These are phyloP conservation scores for Apolygus lucorum DNA, from an alignment of 1,140 invertebrate genomes.

Conservation along the genomic window DNA sequence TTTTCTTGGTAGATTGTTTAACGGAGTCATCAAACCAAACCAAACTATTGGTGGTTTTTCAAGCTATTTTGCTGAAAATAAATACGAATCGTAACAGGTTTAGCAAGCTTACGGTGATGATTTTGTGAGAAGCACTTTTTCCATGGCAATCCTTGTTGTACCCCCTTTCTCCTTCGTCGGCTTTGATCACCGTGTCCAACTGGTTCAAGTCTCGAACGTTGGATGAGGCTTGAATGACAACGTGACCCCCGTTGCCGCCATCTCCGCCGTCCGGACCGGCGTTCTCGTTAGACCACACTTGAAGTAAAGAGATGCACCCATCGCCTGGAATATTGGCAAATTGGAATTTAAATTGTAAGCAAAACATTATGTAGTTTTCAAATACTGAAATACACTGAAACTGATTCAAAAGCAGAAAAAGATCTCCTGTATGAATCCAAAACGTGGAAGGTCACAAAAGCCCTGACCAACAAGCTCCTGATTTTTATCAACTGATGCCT, in stretches of 20 bases:
- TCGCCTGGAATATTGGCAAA: conserved; percentile 53
- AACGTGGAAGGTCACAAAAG: too few relatives aligned
- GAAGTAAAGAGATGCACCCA: conserved; percentile 79
- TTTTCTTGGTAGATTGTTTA: too few relatives aligned
- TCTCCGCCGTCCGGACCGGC: conserved; percentile 95
- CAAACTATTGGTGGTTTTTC: too few relatives aligned
- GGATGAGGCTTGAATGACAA: conserved; percentile 69
- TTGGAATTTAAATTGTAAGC: too few relatives aligned
- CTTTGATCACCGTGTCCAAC: conserved; percentile 51
- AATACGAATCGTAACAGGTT: neutral
- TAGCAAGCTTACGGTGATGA: conserved; percentile 34
- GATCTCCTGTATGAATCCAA: too few relatives aligned
- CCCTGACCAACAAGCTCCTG: too few relatives aligned
- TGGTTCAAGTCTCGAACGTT: conserved; percentile 66
- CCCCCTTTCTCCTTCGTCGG: conserved; percentile 62
- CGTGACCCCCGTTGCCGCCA: conserved; percentile 94
- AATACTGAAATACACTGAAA: too few relatives aligned
- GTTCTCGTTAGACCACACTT: conserved; percentile 65
- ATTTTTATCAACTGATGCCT: too few relatives aligned
- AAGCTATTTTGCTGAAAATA: too few relatives aligned
- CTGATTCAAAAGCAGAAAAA: too few relatives aligned
- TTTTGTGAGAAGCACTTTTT: conserved; percentile 69
- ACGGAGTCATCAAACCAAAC: too few relatives aligned
- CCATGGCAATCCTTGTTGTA: conserved; percentile 69
- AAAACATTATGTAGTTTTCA: too few relatives aligned